A percentile compares a stretch with the other conserved stretches of the same genome.
These are phyloP conservation scores for Gymnocephalus cernua DNA, from an alignment of 2,113 vertebrate species.

Conservation along the genomic window DNA sequence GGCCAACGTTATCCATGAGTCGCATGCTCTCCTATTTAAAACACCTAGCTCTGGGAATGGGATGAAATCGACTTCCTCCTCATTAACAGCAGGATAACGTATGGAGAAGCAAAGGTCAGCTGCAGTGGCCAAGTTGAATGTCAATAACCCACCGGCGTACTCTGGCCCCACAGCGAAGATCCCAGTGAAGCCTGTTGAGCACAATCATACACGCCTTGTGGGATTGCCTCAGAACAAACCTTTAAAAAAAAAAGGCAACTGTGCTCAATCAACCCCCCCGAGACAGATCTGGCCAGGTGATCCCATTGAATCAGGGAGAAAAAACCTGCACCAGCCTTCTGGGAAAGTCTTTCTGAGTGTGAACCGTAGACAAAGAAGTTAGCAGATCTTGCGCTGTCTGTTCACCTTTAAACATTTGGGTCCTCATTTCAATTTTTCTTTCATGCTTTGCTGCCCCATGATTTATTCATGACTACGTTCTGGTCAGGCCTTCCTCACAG, in stretches of 20 bases:
- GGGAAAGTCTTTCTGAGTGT: neutral
- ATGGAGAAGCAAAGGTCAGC: constrained; percentile 67
- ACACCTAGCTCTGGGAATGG: constrained; percentile 1
- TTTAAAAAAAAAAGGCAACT: neutral
- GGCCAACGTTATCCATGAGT: neutral
- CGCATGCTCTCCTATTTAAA: constrained; percentile 1
- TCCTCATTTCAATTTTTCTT: constrained; percentile 58
- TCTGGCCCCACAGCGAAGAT: neutral
- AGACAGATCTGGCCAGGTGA: constrained; percentile 9
- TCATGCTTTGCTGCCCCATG: constrained; percentile 63
- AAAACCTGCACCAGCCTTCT: constrained; percentile 7
- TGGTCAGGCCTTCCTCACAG: constrained; percentile 49
- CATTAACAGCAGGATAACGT: constrained; percentile 56
- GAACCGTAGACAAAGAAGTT: constrained; percentile 24
- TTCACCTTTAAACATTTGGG: constrained; percentile 48
- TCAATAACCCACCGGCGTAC: constrained; percentile 29
- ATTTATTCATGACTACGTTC: constrained; percentile 74
- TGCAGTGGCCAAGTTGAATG: constrained; percentile 43
- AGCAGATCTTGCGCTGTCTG: constrained; percentile 10
- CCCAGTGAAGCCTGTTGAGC: constrained; percentile 19
- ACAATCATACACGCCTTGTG: neutral
- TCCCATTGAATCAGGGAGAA: constrained; percentile 6
- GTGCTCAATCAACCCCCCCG: neutral
- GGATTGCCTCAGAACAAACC: neutral
- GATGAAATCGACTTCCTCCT: constrained; percentile 47